Base-by-base conservation (phyloP, 2,113 vertebrate genomes). In the Onychorhynchus coronatus region DNA sequence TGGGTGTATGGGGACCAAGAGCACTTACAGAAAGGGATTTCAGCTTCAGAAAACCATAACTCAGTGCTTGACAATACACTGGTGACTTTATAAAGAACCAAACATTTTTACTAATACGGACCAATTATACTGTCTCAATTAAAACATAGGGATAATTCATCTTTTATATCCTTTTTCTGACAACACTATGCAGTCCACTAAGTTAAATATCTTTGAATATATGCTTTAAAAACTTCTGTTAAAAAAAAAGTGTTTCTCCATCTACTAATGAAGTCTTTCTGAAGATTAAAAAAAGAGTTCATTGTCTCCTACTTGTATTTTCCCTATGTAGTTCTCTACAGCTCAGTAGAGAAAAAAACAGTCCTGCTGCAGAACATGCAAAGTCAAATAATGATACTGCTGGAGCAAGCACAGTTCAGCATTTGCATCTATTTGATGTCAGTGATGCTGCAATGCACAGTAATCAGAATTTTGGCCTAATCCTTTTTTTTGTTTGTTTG, bases 81-180 rank as follows among this genome's bases (percentile, higher is more conserved):
- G 53, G 7, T 18, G 50, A 56, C 49, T 63, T 31, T 1, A 28
- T 15, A 18, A 18, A 41, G 25, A 50, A 49, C 0, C 7, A 11
- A 1, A 71, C 4, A 6, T 8, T 27, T 56, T 39, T 23, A 74
- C 15, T 23, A 19, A 61, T 18, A 9, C 3, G 30, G 41, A 30
- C 33, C 23, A 37, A 9, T 5, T 37, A 21, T 5, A 25, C 35
- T 47, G 27, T 39, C 39, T 52, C 35, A 31, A 14, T 1, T 28
- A 30, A 39, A 74, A 83, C 35, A 53, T 0, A 0, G 16, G 21
- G 31, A 49, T 46, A 89, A 76, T 31, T 50, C 39, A 65, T 37
- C 15, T 82, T 81, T 84, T 46, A 17, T 8, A 15, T 6, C 11
- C 6, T 59, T 70, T 35, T 33, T 28, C 17, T 44, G 28, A 58